phyloP scores from a whole-genome alignment of 2,797 vertebrate genomes.

The Mallotus villosus region DNA sequence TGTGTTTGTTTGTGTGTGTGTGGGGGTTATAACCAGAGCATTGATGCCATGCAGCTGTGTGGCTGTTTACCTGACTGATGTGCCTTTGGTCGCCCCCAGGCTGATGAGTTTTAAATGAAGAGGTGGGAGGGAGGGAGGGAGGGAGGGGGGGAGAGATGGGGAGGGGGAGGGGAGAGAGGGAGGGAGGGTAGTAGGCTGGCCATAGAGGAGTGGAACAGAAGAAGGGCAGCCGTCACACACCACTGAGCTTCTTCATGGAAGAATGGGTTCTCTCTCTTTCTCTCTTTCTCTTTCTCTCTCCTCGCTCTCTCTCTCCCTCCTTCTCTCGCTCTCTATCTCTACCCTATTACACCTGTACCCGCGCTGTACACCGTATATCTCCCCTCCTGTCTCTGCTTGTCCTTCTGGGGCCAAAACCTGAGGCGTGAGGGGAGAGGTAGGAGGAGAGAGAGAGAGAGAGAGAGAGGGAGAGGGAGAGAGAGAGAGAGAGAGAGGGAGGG shows the following conservation, averaged over 20 bases:
- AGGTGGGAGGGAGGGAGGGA: not conserved
- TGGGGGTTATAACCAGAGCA: not conserved
- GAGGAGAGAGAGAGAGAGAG: not conserved
- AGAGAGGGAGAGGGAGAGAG: not conserved
- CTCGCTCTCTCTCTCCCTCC: not conserved
- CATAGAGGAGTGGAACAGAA: too few species aligned
- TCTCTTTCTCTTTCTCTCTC: not conserved
- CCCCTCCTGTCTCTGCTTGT: not conserved
- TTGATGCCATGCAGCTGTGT: not conserved
- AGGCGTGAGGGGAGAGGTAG: too few species aligned
- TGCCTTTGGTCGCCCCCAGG: constrained; percentile 11
- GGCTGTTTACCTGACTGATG: constrained; percentile 11
- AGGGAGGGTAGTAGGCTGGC: not conserved
- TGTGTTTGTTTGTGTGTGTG: not conserved
- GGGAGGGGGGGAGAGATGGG: not conserved
- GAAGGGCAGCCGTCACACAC: constrained; percentile 7
- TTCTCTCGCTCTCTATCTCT: too few species aligned
- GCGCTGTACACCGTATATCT: too few species aligned
- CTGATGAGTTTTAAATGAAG: constrained; percentile 16
- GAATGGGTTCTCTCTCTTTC: not conserved
- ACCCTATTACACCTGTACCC: too few species aligned
- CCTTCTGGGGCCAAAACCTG: not conserved
- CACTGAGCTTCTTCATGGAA: constrained; percentile 12
- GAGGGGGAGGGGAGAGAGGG: too few species aligned
- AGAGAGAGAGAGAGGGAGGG: not conserved